Percentiles rank a stretch among this genome's conserved stretches.
phyloP scores from a whole-genome alignment of 2,113 vertebrate species.

The Chaetodon auriga region DNA sequence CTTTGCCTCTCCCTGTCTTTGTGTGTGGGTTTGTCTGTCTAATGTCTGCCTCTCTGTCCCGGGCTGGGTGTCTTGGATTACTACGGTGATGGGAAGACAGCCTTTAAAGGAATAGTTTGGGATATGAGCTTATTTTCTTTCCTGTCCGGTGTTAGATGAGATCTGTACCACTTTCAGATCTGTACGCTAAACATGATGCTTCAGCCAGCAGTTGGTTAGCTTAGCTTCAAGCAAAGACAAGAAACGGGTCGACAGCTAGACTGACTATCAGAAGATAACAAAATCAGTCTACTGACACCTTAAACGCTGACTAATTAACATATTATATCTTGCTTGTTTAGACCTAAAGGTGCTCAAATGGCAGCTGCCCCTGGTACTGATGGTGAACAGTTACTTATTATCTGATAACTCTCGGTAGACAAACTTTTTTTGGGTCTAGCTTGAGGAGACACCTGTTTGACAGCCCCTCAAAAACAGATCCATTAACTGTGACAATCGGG shows the following conservation, averaged over 20 bases:
- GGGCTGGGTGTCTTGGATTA: neutral
- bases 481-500: slow-evolving; percentile 51
- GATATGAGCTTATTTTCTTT: neutral
- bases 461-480: slow-evolving; percentile 50
- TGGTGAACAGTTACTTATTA: neutral
- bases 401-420: neutral
- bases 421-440: neutral
- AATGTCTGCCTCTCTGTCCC: neutral
- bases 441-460: slow-evolving; percentile 66
- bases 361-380: neutral
- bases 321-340: neutral
- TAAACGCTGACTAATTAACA: neutral
- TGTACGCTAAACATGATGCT: neutral
- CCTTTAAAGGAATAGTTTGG: slow-evolving; percentile 12
- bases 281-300: neutral
- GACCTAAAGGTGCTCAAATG: neutral
- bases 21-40: slow-evolving; percentile 5
- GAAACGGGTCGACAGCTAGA: too few relatives aligned
- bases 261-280: too few relatives aligned
- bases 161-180: neutral
- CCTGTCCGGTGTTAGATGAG: neutral
- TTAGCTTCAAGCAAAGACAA: neutral
- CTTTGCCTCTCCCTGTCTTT: slow-evolving; percentile 29
- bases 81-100: slow-evolving; percentile 1
- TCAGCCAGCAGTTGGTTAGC: neutral